Conservation (phyloP, 2,113 vertebrate species). For the Leptosomus discolor region DNA sequence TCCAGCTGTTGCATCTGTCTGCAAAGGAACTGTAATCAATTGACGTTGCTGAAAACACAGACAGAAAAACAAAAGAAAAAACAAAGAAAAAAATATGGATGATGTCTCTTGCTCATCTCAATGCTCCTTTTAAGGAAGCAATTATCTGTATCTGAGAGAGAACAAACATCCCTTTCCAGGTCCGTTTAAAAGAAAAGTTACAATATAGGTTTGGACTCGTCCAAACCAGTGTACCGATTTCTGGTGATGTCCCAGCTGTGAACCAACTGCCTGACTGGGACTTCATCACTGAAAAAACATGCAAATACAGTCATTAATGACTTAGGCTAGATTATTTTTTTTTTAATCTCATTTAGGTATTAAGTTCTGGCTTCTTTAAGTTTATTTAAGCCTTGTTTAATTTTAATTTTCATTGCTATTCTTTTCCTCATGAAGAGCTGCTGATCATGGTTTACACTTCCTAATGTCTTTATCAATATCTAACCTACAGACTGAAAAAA, state of each 20-base stretch:
- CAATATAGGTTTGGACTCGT: constrained; percentile 28
- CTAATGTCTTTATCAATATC: neutral
- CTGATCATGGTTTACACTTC: neutral
- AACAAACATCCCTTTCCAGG: constrained; percentile 63
- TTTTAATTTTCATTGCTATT: neutral
- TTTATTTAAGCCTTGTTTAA: constrained; percentile 18
- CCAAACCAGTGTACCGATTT: constrained; percentile 47
- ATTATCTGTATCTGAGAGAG: constrained; percentile 76
- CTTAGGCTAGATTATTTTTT: neutral
- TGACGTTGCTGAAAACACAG: constrained; percentile 93
- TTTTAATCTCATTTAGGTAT: neutral
- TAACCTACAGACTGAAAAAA: neutral
- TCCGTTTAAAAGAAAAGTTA: constrained; percentile 41
- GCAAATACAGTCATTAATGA: constrained; percentile 20
- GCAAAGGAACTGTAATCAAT: constrained; percentile 99
- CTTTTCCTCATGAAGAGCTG: neutral
- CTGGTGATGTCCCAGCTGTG: constrained; percentile 21
- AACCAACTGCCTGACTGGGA: constrained; percentile 43
- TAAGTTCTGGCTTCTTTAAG: neutral
- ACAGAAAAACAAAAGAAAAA: constrained; percentile 85
- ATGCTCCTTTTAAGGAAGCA: constrained; percentile 78
- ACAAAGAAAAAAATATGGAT: constrained; percentile 83
- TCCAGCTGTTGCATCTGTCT: constrained; percentile 99
- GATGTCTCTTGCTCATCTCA: constrained; percentile 78
- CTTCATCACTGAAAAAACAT: constrained; percentile 52